phyloP scores from a whole-genome alignment of 2,113 vertebrate genomes.

The Dipodomys ordii region DNA sequence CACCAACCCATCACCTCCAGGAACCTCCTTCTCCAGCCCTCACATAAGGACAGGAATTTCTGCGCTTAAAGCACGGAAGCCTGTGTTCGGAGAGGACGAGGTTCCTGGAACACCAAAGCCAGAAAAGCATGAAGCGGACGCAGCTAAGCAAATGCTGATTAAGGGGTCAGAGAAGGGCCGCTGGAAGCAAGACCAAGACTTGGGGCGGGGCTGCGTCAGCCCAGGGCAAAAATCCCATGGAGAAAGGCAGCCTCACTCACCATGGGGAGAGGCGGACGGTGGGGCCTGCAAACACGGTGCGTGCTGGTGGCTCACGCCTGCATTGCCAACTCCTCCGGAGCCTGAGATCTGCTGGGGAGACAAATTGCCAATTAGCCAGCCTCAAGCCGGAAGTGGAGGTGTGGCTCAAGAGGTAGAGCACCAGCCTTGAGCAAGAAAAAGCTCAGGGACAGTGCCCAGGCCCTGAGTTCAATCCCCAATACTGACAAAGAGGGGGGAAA shows the following conservation, averaged over 20 bases:
- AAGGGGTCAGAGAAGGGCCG: neutral
- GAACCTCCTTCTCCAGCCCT: too few species aligned
- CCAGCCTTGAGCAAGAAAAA: too few species aligned
- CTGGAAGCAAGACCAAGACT: neutral
- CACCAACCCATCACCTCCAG: neutral
- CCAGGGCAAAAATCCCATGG: neutral
- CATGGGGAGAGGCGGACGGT: neutral
- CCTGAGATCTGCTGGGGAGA: too few species aligned
- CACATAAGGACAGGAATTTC: neutral
- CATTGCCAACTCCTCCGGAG: too few species aligned
- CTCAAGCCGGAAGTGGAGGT: too few species aligned
- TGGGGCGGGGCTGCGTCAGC: neutral
- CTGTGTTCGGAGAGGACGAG: neutral
- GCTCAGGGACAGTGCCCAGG: too few species aligned
- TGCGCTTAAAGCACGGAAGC: neutral
- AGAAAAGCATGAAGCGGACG: neutral
- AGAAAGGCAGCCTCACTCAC: neutral
- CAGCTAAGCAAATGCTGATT: neutral
- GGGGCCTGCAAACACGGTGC: neutral
- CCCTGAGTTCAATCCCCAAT: too few species aligned
- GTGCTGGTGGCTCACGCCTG: too few species aligned
- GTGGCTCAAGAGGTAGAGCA: too few species aligned
- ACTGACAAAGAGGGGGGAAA: too few species aligned
- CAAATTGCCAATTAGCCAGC: too few species aligned
- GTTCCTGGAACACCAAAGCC: neutral